Conservation (phyloP, 35 echinoderm and acorn worm species). For the Apostichopus parvimensis region DNA sequence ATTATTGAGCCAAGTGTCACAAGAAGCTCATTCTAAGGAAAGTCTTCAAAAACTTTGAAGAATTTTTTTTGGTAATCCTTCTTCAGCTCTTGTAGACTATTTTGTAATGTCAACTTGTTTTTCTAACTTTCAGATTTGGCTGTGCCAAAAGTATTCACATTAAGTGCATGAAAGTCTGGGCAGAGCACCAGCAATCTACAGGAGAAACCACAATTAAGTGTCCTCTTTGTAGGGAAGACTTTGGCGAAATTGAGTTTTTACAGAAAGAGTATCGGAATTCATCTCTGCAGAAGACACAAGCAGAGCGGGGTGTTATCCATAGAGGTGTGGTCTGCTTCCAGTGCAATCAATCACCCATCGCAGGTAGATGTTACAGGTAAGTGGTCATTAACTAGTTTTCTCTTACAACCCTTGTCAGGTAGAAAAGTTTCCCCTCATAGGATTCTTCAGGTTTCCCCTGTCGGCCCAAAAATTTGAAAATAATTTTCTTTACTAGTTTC, state of each 20-base stretch:
- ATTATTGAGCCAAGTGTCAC: too few relatives aligned
- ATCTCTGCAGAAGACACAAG: conserved; percentile 74
- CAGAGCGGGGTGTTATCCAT: conserved; percentile 78
- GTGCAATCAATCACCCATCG: conserved; percentile 83
- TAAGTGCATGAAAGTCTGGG: conserved; percentile 99
- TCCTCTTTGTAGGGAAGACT: conserved; percentile 91
- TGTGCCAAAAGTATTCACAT: conserved; percentile 98
- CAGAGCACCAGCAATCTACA: conserved; percentile 90
- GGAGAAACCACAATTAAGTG: conserved; percentile 82
- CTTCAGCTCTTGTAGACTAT: too few relatives aligned
- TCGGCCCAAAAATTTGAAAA: too few relatives aligned
- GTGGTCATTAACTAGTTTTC: not conserved
- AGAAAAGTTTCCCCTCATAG: too few relatives aligned
- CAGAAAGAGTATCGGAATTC: conserved; percentile 87
- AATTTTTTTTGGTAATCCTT: too few relatives aligned
- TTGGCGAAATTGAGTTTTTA: conserved; percentile 77
- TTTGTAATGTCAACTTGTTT: not conserved
- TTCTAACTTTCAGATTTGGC: conserved; percentile 63
- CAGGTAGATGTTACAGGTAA: conserved; percentile 92
- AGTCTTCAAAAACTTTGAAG: too few relatives aligned
- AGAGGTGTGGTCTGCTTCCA: conserved; percentile 68
- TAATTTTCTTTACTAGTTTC: too few relatives aligned
- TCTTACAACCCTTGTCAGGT: too few relatives aligned
- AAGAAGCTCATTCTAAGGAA: too few relatives aligned
- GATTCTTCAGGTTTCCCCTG: too few relatives aligned